These are phyloP conservation scores for Bufo bufo DNA, from an alignment of 2,113 vertebrate genomes.

Conservation along the genomic window DNA sequence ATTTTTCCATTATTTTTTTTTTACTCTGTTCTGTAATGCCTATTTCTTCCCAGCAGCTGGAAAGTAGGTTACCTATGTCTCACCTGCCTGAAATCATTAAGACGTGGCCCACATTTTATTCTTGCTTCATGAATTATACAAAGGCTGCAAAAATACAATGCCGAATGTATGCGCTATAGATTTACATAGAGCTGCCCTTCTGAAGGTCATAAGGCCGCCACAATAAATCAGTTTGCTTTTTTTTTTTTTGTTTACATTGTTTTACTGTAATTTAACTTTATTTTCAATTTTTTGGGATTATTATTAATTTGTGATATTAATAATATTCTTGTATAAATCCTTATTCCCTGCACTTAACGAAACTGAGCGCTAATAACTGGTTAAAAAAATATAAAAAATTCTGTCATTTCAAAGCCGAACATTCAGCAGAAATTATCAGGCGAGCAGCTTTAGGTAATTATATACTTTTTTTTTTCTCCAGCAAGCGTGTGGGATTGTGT, in stretches of 20 bases:
- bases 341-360: not conserved
- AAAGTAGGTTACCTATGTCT: conserved; percentile 4
- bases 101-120: not conserved
- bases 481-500: not conserved
- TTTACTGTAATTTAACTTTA: too few species aligned
- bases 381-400: not conserved
- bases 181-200: not conserved
- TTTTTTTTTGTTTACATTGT: not conserved
- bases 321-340: too few species aligned
- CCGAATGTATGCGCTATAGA: not conserved
- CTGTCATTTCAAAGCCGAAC: not conserved
- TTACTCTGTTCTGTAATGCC: not conserved
- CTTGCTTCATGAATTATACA: conserved; percentile 18
- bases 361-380: not conserved
- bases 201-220: not conserved
- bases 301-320: too few species aligned
- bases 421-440: not conserved
- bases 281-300: too few species aligned
- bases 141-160: not conserved
- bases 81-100: not conserved
- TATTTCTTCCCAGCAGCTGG: not conserved
- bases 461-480: not conserved
- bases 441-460: not conserved
- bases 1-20: not conserved
- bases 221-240: not conserved